phyloP scores from a whole-genome alignment of 2,797 vertebrate genomes.

The Sebastes hubbsi region DNA sequence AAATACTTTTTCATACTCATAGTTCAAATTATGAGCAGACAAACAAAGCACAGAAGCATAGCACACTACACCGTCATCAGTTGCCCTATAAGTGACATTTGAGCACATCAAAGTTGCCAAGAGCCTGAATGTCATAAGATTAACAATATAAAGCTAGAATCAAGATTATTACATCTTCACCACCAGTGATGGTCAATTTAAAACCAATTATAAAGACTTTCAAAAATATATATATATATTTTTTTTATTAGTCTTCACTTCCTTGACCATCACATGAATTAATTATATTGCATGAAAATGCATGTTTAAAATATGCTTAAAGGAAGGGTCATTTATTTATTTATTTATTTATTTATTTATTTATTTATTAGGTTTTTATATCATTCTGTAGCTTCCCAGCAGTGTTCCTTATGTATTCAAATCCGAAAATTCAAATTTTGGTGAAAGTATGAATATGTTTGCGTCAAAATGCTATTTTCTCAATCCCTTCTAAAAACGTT shows the following conservation, averaged over 20 bases:
- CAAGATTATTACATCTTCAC: not conserved
- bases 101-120: not conserved
- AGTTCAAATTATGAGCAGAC: not conserved
- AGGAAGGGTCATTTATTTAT: rapidly evolving
- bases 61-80: not conserved
- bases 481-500: no score
- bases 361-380: no score
- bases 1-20: not conserved
- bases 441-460: no score
- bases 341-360: no score
- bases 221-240: no score
- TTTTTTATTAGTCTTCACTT: not conserved
- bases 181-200: not conserved
- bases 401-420: no score
- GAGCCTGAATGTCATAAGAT: not conserved
- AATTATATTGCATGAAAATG: not conserved
- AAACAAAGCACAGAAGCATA: not conserved
- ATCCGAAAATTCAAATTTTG: no score
- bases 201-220: no score
- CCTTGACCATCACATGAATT: not conserved
- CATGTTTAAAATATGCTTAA: not conserved
- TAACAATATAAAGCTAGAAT: not conserved
- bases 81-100: not conserved
- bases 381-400: no score
- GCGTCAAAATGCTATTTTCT: no score